Conservation (phyloP, 1,140 invertebrate species). For the Coenobita brevimanus region DNA sequence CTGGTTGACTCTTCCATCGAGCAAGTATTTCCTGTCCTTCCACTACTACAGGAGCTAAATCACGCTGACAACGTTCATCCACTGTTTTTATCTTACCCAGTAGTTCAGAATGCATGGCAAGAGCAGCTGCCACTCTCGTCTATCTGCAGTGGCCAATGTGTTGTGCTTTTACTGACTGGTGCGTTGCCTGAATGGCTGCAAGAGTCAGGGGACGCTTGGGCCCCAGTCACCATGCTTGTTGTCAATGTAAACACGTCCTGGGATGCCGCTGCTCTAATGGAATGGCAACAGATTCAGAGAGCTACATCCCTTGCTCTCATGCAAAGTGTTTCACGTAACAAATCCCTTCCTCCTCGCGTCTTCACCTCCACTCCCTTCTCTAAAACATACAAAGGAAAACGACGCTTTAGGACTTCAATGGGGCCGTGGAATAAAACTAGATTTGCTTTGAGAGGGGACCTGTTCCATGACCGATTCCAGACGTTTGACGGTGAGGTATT, state of each 20-base stretch:
- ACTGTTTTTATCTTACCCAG: neutral
- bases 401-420: too few relatives aligned
- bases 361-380: too few relatives aligned
- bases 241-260: too few relatives aligned
- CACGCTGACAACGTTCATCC: neutral
- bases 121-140: too few relatives aligned
- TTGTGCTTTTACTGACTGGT: neutral
- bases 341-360: neutral
- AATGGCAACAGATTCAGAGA: too few relatives aligned
- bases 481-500: too few relatives aligned
- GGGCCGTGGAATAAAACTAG: neutral
- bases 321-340: neutral
- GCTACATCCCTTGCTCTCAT: too few relatives aligned
- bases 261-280: too few relatives aligned
- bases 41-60: neutral
- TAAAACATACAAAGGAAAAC: too few relatives aligned
- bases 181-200: neutral
- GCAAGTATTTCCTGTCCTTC: neutral
- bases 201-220: neutral
- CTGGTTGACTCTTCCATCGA: too few relatives aligned
- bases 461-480: too few relatives aligned
- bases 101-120: neutral
- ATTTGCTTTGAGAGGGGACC: neutral
- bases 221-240: too few relatives aligned
- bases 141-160: conserved; percentile 13